A percentile compares a stretch with the other conserved stretches of the same genome.
Conservation (phyloP, 2,797 vertebrate genomes). For the Dallia pectoralis region DNA sequence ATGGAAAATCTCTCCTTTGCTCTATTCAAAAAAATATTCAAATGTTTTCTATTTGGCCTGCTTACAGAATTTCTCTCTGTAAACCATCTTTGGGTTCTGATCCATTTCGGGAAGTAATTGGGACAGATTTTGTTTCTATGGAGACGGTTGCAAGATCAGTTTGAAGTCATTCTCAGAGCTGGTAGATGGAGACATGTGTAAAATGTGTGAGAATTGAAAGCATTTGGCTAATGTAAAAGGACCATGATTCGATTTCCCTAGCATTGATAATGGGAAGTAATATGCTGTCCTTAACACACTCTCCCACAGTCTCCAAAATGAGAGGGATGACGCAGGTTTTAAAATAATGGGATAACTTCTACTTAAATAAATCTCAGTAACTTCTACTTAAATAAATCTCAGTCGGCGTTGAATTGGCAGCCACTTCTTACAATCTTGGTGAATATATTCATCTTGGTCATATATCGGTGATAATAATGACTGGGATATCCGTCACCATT, state of each 20-base stretch:
- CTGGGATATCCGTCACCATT: neutral
- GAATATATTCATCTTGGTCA: neutral
- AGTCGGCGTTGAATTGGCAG: neutral
- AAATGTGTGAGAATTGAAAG: conserved; percentile 2
- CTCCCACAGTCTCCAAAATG: neutral
- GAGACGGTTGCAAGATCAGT: neutral
- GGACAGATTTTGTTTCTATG: conserved; percentile 11
- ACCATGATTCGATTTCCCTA: neutral
- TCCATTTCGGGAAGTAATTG: conserved; percentile 6
- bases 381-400: neutral
- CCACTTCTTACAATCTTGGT: neutral
- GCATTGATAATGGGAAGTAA: neutral
- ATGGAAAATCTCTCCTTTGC: neutral
- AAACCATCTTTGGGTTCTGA: neutral
- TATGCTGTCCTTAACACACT: neutral
- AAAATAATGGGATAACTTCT: neutral
- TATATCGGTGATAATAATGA: neutral
- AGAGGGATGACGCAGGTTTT: neutral
- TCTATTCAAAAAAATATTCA: neutral
- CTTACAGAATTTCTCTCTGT: conserved; percentile 4
- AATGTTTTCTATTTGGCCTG: conserved; percentile 3
- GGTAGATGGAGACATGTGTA: neutral
- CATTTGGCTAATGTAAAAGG: conserved; percentile 1
- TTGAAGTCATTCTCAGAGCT: neutral
- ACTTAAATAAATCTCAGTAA: too few species aligned